These are phyloP conservation scores for Beris chalybata DNA, from an alignment of 2,888 invertebrate species.

Conservation along the genomic window DNA sequence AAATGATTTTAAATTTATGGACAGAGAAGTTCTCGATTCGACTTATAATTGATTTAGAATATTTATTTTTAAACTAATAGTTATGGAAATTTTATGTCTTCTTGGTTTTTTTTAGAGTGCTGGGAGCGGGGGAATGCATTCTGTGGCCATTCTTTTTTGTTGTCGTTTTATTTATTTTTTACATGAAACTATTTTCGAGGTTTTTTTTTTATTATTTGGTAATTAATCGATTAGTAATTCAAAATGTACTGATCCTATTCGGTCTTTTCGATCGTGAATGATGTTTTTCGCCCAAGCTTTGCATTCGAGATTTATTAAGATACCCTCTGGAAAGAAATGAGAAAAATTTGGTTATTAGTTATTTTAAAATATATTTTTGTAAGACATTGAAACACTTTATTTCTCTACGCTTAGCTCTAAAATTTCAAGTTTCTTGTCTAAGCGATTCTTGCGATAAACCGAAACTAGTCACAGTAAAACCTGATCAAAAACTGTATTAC, in stretches of 20 bases:
- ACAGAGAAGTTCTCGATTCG: no score
- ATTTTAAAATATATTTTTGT: background rate
- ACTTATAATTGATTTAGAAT: no score
- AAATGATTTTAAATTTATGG: no score
- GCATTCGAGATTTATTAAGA: conserved; percentile 68
- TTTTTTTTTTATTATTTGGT: conserved; percentile 16
- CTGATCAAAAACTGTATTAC: no score
- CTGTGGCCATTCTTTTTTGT: background rate
- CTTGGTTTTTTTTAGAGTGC: background rate
- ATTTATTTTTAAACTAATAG: background rate
- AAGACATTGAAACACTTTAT: background rate
- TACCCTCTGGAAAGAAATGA: conserved; percentile 54
- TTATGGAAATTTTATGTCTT: conserved; percentile 1
- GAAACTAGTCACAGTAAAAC: no score
- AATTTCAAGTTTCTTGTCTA: no score
- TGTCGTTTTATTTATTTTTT: background rate
- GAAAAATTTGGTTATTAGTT: background rate
- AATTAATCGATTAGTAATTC: conserved; percentile 66
- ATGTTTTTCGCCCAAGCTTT: conserved; percentile 73
- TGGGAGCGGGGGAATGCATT: background rate
- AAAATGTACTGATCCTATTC: conserved; percentile 73
- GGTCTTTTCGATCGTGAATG: conserved; percentile 66
- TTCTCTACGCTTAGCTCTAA: no score
- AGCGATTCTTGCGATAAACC: no score
- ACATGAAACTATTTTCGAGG: background rate